Base-by-base conservation (phyloP, 2,113 vertebrate species). In the Oreotragus oreotragus region DNA sequence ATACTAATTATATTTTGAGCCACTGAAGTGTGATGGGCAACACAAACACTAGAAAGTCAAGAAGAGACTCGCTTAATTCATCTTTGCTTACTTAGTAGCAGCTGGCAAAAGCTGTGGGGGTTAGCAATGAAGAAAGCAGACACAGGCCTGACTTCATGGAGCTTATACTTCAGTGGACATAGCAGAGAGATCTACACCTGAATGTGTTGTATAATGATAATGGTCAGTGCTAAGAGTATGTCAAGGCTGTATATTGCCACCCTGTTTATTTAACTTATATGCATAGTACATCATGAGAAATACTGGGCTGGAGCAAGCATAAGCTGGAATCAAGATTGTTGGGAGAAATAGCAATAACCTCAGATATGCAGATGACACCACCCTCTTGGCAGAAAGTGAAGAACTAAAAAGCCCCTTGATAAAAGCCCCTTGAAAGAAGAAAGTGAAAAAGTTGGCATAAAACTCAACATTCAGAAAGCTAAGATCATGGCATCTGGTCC, bases 371-470 rank as follows among this genome's bases (percentile, higher is more conserved):
- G n/a, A 70, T 39, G n/a, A 39, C n/a, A 23, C 10, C 66, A 39
- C 66, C 5, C n/a, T 36, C 39, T 11, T 70, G 66, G 66, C 19
- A 70, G 66, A 39, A 70, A 12, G 5, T 70, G n/a, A 70, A 39
- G n/a, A 70, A 70, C 66, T 70, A 23, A 70, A 70, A 21, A 39
- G n/a, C 10, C 36, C 5, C 19, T 39, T 39, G n/a, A 70, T 39
- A n/a, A 39, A 70, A 70, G n/a, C n/a, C n/a, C n/a, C n/a, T n/a
- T 70, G n/a, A 70, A 70, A 70, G 66, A 23, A 3, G n/a, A 70
- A 9, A 13, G n/a, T 39, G n/a, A 39, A 39, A 39, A 70, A 23
- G n/a, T 39, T 70, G 66, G 66, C 0, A 0, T 70, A 39, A 39
- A 70, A 3, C 19, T 70, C n/a, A 70, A 23, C 66, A 70, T 70